A percentile compares a stretch with the other conserved stretches of the same genome.
phyloP scores from a whole-genome alignment of 2,888 invertebrate species.

The Hypercompe scribonia region DNA sequence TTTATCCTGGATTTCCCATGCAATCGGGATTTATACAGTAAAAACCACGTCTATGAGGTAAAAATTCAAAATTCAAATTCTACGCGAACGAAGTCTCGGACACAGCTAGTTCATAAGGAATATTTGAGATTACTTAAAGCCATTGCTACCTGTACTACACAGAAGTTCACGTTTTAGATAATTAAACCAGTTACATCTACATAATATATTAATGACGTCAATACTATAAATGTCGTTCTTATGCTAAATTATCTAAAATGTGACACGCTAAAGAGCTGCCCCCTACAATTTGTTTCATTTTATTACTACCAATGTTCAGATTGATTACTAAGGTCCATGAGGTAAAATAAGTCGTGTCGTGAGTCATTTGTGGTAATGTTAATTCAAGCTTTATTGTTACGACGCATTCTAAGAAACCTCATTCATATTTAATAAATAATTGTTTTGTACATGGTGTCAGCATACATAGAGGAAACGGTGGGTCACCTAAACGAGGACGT shows the following conservation, averaged over 20 bases:
- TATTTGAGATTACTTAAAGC: conserved; percentile 16
- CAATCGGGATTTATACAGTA: no score
- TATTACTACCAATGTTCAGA: conserved; percentile 2
- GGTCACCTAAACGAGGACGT: conserved; percentile 21
- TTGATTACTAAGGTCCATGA: conserved; percentile 27
- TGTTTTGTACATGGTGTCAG: conserved; percentile 57
- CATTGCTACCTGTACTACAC: conserved; percentile 17
- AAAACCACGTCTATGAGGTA: no score
- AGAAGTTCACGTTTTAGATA: conserved; percentile 34
- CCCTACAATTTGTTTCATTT: conserved; percentile 9
- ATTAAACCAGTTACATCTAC: conserved; percentile 10
- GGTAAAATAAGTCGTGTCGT: conserved; percentile 45
- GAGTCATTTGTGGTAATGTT: conserved; percentile 51
- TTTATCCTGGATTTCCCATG: no score
- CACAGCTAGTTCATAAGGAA: no score
- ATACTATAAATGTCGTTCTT: conserved; percentile 30
- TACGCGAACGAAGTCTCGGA: no score
- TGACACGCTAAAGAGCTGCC: conserved; percentile 8
- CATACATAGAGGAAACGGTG: conserved; percentile 59
- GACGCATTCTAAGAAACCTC: conserved; percentile 69
- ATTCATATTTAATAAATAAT: conserved; percentile 78
- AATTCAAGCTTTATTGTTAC: conserved; percentile 63
- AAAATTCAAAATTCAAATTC: no score
- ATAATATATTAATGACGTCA: conserved; percentile 39
- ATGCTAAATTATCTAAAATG: conserved; percentile 30